Evolutionary conservation across 2,113 vertebrate species (phyloP).

Genomic region (Eretmochelys imbricata): DNA sequence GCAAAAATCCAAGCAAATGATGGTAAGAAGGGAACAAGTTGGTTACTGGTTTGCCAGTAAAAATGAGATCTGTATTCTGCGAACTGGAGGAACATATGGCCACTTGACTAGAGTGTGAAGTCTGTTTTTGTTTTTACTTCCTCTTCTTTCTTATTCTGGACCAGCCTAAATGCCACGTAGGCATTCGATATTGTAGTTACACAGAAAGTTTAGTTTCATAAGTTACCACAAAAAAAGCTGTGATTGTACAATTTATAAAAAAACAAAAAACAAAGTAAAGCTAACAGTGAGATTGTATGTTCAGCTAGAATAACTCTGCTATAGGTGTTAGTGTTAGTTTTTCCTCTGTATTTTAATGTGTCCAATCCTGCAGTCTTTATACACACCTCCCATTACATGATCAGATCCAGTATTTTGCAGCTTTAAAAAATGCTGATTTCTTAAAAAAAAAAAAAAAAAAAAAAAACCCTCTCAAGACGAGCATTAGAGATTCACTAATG

Average conservation of each 20-base stretch:
- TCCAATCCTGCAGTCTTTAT: background rate
- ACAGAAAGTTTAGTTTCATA: background rate
- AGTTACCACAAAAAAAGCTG: background rate
- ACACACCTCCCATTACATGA: background rate
- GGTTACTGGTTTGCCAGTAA: background rate
- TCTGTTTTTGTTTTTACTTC: background rate
- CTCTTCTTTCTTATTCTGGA: background rate
- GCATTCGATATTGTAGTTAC: background rate
- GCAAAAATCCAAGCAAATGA: constrained; percentile 4
- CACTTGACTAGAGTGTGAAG: background rate
- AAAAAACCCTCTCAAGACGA: background rate
- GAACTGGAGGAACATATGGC: background rate
- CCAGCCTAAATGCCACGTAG: background rate
- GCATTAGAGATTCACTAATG: background rate
- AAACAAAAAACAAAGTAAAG: background rate
- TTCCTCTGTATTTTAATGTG: background rate
- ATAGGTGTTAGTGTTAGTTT: background rate
- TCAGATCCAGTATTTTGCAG: background rate
- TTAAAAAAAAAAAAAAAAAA: background rate
- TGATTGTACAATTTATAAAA: background rate
- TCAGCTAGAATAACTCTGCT: background rate
- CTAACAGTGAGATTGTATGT: background rate
- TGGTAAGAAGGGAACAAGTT: background rate
- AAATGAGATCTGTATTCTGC: constrained; percentile 24
- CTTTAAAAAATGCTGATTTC: background rate